These are phyloP conservation scores for Acipenser oxyrinchus DNA, from an alignment of 2,797 vertebrate species.

Conservation along the genomic window DNA sequence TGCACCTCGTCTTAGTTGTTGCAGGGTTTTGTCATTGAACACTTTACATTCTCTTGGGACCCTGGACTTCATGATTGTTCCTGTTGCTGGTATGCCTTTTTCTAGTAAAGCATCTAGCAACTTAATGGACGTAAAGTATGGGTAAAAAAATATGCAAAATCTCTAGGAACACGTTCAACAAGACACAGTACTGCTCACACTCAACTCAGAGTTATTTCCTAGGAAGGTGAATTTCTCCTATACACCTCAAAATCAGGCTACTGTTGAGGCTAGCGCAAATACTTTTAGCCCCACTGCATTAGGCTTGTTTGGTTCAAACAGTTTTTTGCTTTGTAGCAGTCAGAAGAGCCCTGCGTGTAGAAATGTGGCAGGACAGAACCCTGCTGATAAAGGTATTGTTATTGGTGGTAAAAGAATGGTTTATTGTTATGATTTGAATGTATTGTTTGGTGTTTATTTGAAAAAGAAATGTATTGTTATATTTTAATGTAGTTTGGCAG, in stretches of 20 bases:
- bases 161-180: slow-evolving; percentile 18
- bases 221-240: slow-evolving; percentile 1
- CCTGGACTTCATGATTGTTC: slow-evolving; percentile 1
- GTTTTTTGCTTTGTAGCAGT: not conserved
- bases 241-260: slow-evolving; percentile 19
- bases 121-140: slow-evolving; percentile 13
- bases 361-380: no score
- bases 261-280: slow-evolving; percentile 16
- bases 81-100: slow-evolving; percentile 4
- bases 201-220: not conserved
- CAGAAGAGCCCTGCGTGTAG: no score
- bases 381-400: no score
- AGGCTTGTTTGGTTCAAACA: slow-evolving; percentile 16
- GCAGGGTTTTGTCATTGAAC: not conserved
- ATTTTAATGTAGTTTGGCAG: no score
- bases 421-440: no score
- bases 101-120: slow-evolving; percentile 7
- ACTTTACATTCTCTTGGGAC: not conserved
- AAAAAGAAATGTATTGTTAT: no score
- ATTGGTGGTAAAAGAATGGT: no score
- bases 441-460: no score
- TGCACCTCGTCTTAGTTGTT: slow-evolving; percentile 2
- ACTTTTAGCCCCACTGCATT: slow-evolving; percentile 15
- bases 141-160: slow-evolving; percentile 13
- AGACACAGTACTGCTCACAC: slow-evolving; percentile 26